phyloP scores from a whole-genome alignment of 2,888 invertebrate genomes.

The Strigamia crassipes region DNA sequence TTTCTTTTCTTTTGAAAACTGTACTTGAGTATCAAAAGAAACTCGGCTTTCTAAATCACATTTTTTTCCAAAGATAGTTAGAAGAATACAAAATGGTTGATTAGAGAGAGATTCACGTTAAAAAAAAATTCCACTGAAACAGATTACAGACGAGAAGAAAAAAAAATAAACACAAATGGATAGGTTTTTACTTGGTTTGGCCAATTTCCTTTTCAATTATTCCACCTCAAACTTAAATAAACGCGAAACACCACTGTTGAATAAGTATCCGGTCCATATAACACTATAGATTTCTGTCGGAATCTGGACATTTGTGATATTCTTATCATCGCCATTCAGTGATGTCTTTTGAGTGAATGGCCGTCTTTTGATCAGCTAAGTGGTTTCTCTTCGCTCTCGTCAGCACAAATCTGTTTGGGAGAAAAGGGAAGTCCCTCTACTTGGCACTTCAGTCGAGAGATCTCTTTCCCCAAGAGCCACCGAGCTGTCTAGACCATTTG shows the following conservation, averaged over 20 bases:
- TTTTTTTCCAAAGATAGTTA: constrained; percentile 7
- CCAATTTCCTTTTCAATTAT: no score
- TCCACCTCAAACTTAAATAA: no score
- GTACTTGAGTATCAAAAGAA: background rate
- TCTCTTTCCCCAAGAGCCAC: background rate
- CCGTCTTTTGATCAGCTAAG: constrained; percentile 25
- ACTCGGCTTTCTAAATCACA: background rate
- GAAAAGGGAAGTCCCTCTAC: constrained; percentile 3
- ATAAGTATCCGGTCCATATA: background rate
- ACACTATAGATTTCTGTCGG: background rate
- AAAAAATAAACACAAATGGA: background rate
- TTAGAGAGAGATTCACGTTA: background rate
- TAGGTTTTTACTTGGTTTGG: background rate
- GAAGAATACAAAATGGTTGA: constrained; percentile 26
- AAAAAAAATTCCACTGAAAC: background rate
- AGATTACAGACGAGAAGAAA: background rate
- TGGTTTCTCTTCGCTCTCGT: constrained; percentile 28
- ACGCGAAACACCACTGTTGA: background rate
- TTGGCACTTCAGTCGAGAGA: constrained; percentile 24
- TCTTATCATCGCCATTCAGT: constrained; percentile 20
- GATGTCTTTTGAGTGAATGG: constrained; percentile 21
- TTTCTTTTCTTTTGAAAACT: background rate
- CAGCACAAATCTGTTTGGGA: constrained; percentile 26
- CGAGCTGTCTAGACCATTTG: constrained; percentile 7
- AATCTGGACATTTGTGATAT: constrained; percentile 5